Conservation (phyloP, 2,797 vertebrate species). For the Euthynnus affinis region DNA sequence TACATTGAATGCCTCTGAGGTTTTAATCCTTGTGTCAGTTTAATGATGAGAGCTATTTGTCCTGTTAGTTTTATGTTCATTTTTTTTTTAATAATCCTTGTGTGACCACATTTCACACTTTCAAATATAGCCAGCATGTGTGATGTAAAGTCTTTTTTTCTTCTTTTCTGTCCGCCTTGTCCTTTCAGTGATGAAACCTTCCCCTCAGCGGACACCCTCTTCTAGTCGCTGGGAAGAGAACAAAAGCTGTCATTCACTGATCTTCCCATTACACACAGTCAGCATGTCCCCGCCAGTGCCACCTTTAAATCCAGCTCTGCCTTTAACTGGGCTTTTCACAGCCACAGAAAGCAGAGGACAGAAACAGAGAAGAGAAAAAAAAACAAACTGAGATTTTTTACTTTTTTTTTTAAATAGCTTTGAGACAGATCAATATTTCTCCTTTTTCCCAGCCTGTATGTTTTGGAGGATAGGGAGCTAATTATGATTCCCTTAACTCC, state of each 20-base stretch:
- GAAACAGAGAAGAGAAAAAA: slow-evolving; percentile 6
- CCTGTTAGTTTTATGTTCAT: slow-evolving; percentile 20
- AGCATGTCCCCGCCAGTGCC: slow-evolving; percentile 18
- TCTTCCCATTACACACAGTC: slow-evolving; percentile 50
- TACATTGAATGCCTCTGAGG: background rate
- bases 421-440: slow-evolving; percentile 65
- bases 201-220: slow-evolving; percentile 48
- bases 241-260: slow-evolving; percentile 66
- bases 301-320: slow-evolving; percentile 45
- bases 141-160: slow-evolving; percentile 44
- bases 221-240: slow-evolving; percentile 44
- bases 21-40: slow-evolving; percentile 17
- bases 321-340: slow-evolving; percentile 25
- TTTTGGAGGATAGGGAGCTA: slow-evolving; percentile 56
- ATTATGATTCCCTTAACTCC: slow-evolving; percentile 68
- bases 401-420: slow-evolving; percentile 31
- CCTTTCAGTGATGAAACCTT: slow-evolving; percentile 68
- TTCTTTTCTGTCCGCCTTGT: slow-evolving; percentile 26
- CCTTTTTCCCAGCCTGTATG: slow-evolving; percentile 21
- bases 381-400: slow-evolving; percentile 8
- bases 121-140: slow-evolving; percentile 42
- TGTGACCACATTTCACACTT: slow-evolving; percentile 54
- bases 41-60: slow-evolving; percentile 26
- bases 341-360: background rate
- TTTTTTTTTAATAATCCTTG: slow-evolving; percentile 44